Evolutionary conservation across 2,888 invertebrate genomes (phyloP).

Genomic region (Linnaemya tessellans): DNA sequence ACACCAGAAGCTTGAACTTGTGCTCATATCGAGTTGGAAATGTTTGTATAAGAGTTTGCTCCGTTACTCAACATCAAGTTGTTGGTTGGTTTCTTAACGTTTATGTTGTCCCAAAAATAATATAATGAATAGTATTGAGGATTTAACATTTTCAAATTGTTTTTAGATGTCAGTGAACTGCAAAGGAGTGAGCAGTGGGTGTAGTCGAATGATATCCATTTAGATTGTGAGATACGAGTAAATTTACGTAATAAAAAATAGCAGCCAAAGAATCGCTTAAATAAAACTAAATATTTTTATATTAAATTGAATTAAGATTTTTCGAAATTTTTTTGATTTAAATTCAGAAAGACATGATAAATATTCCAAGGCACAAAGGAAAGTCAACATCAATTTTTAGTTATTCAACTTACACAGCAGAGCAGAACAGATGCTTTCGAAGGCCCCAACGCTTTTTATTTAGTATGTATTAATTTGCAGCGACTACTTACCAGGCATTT

Average conservation of each 20-base stretch:
- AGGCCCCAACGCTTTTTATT: too few relatives aligned
- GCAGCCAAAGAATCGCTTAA: too few relatives aligned
- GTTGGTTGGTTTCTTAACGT: not conserved
- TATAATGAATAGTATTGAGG: constrained; percentile 4
- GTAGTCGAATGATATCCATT: not conserved
- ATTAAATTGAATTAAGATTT: too few relatives aligned
- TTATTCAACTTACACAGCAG: too few relatives aligned
- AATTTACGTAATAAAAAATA: not conserved
- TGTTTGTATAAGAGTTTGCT: constrained; percentile 68
- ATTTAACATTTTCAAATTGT: constrained; percentile 8
- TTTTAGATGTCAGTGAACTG: constrained; percentile 63
- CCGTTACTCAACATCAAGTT: constrained; percentile 30
- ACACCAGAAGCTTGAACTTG: constrained; percentile 3
- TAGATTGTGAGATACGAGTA: not conserved
- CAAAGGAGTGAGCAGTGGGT: not conserved
- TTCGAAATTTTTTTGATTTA: too few relatives aligned
- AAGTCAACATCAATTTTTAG: too few relatives aligned
- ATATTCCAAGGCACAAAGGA: too few relatives aligned
- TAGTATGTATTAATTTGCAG: too few relatives aligned
- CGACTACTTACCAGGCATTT: too few relatives aligned
- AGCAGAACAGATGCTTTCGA: too few relatives aligned
- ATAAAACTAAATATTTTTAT: too few relatives aligned
- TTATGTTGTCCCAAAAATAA: constrained; percentile 28
- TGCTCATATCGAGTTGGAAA: constrained; percentile 47
- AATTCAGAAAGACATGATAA: too few relatives aligned